Percentiles rank a stretch among this genome's conserved stretches.
Evolutionary conservation across 1,140 invertebrate genomes (phyloP).

Genomic region (Monochamus saltuarius): DNA sequence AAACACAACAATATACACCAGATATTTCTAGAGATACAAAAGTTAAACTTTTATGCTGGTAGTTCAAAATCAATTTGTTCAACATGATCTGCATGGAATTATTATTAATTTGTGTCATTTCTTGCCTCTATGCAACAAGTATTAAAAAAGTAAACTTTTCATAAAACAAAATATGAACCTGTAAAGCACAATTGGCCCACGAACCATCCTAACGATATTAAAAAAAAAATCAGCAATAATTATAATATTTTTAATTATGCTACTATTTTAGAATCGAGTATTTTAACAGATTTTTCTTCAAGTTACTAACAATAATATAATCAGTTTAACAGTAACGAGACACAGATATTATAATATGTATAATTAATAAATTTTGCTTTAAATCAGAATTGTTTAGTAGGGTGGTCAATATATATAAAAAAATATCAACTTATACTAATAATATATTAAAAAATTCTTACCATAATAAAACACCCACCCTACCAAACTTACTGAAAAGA

Average conservation of each 20-base stretch:
- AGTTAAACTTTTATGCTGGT: no score
- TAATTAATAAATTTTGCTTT: not conserved
- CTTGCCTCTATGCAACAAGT: no score
- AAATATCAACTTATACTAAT: conserved; percentile 21
- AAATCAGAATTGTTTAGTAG: conserved; percentile 35
- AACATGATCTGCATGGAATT: no score
- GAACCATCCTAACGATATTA: no score
- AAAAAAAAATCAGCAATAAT: conserved; percentile 4
- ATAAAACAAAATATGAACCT: no score
- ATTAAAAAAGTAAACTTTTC: no score
- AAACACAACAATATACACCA: no score
- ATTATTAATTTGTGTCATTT: no score
- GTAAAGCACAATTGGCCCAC: no score
- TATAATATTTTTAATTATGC: conserved; percentile 13
- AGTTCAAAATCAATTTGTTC: no score
- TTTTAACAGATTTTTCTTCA: conserved; percentile 2
- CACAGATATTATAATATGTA: not conserved
- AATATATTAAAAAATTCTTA: conserved; percentile 25
- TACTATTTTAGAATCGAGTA: conserved; percentile 7
- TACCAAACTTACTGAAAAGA: conserved; percentile 47
- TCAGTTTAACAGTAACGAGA: not conserved
- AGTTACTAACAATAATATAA: conserved; percentile 7
- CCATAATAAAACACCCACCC: conserved; percentile 46
- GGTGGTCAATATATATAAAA: conserved; percentile 33
- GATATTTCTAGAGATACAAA: no score